A percentile compares a stretch with the other conserved stretches of the same genome.
These are phyloP conservation scores for Clivina fossor DNA, from an alignment of 2,888 invertebrate genomes.

Conservation along the genomic window DNA sequence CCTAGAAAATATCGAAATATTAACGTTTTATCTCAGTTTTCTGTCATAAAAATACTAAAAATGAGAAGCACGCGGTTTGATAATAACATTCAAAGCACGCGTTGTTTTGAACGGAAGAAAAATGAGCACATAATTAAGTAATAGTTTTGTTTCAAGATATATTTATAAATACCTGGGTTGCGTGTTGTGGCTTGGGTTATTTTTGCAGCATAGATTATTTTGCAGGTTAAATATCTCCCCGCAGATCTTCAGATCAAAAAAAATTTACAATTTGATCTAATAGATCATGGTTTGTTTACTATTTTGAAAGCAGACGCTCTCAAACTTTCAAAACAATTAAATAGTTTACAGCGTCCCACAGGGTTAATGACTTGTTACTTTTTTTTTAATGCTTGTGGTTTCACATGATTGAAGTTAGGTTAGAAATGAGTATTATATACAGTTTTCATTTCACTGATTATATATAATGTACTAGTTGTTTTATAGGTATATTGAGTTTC, in stretches of 20 bases:
- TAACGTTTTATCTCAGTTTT: no score
- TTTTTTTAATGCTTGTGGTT: no score
- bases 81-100: conserved; percentile 1
- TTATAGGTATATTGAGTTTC: no score
- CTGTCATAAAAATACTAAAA: conserved; percentile 1
- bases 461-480: no score
- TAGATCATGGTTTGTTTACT: conserved; percentile 17
- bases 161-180: conserved; percentile 14
- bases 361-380: no score
- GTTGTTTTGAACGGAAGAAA: conserved; percentile 8
- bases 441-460: no score
- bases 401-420: no score
- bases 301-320: no score
- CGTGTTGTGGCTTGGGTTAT: conserved; percentile 17
- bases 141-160: conserved; percentile 16
- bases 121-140: conserved; percentile 22
- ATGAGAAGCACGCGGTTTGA: conserved; percentile 6
- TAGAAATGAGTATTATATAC: no score
- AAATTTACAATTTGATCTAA: conserved; percentile 5
- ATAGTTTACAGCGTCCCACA: no score
- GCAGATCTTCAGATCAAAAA: conserved; percentile 9
- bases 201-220: conserved; percentile 18
- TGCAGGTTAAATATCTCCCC: conserved; percentile 4
- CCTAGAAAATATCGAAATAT: no score
- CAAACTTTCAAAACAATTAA: no score